These are phyloP conservation scores for Bombus waltoni DNA, from an alignment of 1,140 invertebrate species.

Conservation along the genomic window DNA sequence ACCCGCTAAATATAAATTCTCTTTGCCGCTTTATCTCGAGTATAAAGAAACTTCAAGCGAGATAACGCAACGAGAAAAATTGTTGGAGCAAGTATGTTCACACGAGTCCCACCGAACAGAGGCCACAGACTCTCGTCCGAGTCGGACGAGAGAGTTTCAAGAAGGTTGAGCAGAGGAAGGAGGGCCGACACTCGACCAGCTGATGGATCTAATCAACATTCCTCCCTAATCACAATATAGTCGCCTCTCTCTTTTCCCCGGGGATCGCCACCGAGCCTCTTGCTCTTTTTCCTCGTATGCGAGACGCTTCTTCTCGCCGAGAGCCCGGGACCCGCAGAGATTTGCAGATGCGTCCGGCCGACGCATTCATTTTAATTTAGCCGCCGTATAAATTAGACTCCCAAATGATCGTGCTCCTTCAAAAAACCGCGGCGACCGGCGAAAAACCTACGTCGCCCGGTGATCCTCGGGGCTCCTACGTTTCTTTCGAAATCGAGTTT, in stretches of 20 bases:
- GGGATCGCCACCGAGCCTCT: background rate
- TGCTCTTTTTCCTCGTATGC: conserved; percentile 28
- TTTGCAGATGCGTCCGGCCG: conserved; percentile 60
- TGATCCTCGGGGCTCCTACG: conserved; percentile 18
- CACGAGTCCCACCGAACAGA: background rate
- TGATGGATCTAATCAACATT: conserved; percentile 82
- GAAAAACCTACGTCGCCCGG: conserved; percentile 48
- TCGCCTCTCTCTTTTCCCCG: conserved; percentile 52
- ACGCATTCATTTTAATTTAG: conserved; percentile 77
- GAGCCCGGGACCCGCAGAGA: conserved; percentile 47
- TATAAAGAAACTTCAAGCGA: background rate
- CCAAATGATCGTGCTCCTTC: conserved; percentile 70
- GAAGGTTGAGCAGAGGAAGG: conserved; percentile 62
- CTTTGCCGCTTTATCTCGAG: too few species aligned
- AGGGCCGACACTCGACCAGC: conserved; percentile 70
- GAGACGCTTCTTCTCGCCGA: conserved; percentile 9
- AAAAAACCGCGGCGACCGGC: conserved; percentile 60
- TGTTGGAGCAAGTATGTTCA: background rate
- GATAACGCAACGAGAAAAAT: background rate
- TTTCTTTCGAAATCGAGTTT: conserved; percentile 34
- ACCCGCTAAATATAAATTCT: background rate
- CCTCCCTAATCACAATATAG: conserved; percentile 76
- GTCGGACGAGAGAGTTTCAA: conserved; percentile 56
- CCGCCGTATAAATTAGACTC: conserved; percentile 79
- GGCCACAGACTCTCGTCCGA: conserved; percentile 12